These are phyloP conservation scores for Zoanthus gigantus DNA, from an alignment of 92 coral and sea anemone genomes.

Conservation along the genomic window DNA sequence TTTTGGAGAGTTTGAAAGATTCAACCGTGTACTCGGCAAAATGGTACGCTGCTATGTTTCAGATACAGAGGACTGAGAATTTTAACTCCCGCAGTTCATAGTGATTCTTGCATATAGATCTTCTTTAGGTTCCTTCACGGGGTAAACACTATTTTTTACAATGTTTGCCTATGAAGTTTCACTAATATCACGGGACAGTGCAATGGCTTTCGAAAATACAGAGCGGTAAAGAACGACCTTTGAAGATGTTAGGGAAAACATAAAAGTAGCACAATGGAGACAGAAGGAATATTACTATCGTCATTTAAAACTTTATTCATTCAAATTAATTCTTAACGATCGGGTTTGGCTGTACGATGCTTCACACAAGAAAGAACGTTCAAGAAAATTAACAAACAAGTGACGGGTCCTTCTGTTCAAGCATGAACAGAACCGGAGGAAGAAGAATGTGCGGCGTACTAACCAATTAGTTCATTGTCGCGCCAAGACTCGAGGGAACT, in stretches of 20 bases:
- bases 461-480: conserved; percentile 11
- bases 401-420: conserved; percentile 6
- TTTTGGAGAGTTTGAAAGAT: conserved; percentile 15
- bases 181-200: background rate
- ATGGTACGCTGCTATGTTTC: conserved; percentile 29
- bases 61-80: conserved; percentile 28
- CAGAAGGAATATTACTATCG: conserved; percentile 13
- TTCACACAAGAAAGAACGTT: conserved; percentile 26
- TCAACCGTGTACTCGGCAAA: conserved; percentile 29
- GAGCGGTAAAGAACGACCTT: background rate
- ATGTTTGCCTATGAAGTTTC: conserved; percentile 15
- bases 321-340: background rate
- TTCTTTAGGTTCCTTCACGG: conserved; percentile 3
- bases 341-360: conserved; percentile 6
- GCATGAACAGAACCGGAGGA: conserved; percentile 14
- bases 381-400: conserved; percentile 12
- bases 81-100: conserved; percentile 17
- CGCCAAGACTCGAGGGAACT: background rate
- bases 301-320: conserved; percentile 12
- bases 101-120: conserved; percentile 12
- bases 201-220: background rate
- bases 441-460: conserved; percentile 10
- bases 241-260: background rate
- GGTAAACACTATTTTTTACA: background rate
- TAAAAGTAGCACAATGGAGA: conserved; percentile 3